These are phyloP conservation scores for Gymnodraco acuticeps DNA, from an alignment of 2,797 vertebrate species.

Conservation along the genomic window DNA sequence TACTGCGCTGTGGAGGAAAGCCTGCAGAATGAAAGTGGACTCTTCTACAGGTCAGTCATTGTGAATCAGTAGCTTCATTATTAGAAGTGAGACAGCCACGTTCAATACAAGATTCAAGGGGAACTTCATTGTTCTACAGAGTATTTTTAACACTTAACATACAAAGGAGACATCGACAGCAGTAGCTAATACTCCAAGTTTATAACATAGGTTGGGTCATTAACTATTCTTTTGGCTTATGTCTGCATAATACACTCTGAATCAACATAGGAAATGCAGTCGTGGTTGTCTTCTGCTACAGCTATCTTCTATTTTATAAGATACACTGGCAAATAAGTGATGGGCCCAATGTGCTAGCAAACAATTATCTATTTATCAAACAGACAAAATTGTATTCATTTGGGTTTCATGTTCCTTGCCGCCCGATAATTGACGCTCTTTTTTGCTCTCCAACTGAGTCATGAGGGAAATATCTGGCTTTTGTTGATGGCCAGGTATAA, in stretches of 20 bases:
- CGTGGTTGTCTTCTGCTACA: no score
- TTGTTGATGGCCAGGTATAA: not conserved
- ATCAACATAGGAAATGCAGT: no score
- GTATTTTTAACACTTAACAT: no score
- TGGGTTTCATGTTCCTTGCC: not conserved
- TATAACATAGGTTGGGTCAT: no score
- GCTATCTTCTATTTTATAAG: no score
- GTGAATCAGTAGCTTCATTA: not conserved
- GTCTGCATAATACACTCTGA: no score
- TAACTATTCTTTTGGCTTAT: no score
- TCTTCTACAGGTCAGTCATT: constrained; percentile 79
- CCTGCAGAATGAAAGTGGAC: constrained; percentile 71
- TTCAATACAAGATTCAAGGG: not conserved
- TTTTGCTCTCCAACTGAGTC: constrained; percentile 12
- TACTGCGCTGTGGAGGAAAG: constrained; percentile 80
- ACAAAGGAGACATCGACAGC: no score
- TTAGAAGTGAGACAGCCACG: not conserved
- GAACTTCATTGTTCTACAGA: no score
- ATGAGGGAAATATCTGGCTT: not conserved
- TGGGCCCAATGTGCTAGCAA: not conserved
- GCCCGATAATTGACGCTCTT: not conserved
- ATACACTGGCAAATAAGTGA: no score
- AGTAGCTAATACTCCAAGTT: no score
- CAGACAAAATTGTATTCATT: not conserved
- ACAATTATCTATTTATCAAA: not conserved